Conservation (phyloP, 2,888 invertebrate genomes). For the Pterostichus madidus region DNA sequence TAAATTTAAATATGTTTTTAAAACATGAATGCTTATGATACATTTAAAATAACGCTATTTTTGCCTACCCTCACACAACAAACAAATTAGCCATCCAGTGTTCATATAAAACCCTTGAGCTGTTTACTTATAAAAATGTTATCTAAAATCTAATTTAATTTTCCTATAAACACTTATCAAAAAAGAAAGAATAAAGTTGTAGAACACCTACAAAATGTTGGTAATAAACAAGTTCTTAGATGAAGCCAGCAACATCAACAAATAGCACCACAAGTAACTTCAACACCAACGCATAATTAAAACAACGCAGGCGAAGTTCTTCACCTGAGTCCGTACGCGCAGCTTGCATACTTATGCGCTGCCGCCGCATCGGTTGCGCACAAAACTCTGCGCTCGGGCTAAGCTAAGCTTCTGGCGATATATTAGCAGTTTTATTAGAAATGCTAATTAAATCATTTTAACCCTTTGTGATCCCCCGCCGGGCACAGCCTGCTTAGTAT, state of each 20-base stretch:
- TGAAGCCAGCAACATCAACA: slow-evolving; percentile 37
- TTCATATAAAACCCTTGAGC: no score
- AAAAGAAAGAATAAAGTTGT: no score
- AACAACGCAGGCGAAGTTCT: slow-evolving; percentile 19
- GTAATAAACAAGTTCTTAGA: neutral
- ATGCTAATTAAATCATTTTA: slow-evolving; percentile 66
- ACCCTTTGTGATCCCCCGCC: slow-evolving; percentile 58
- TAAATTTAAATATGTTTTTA: no score
- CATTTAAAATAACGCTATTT: no score
- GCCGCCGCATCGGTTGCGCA: neutral
- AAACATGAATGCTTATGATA: no score
- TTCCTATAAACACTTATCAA: no score
- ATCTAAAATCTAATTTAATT: no score
- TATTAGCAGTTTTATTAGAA: slow-evolving; percentile 63
- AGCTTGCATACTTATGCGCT: slow-evolving; percentile 27
- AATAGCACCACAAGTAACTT: slow-evolving; percentile 32
- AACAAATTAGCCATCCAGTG: no score
- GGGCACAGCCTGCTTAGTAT: slow-evolving; percentile 54
- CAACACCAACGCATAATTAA: slow-evolving; percentile 12
- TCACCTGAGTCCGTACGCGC: slow-evolving; percentile 4
- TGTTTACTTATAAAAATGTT: no score
- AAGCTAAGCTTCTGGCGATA: slow-evolving; percentile 32
- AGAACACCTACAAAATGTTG: no score
- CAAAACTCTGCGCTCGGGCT: slow-evolving; percentile 10
- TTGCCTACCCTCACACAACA: no score